Evolutionary conservation across 2,888 invertebrate species (phyloP), one percentile per base, ranked within the genome.

Genomic region (Rhagonycha fulva): DNA sequence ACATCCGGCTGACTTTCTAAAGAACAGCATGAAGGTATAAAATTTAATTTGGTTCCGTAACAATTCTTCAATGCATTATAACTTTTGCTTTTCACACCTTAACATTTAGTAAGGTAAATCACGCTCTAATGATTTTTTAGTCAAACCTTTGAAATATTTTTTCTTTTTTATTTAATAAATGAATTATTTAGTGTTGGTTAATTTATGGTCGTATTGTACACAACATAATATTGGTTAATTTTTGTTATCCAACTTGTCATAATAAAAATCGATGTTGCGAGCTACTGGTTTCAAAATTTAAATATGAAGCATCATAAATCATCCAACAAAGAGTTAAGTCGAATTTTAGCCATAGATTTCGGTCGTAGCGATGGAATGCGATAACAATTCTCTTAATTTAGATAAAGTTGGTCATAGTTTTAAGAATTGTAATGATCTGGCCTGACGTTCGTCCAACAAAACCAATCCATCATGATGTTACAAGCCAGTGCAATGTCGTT

Each of bases 21-120:
- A 72, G 77, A 77, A 77, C 77, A 72, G 77, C 77, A 68, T 66
- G 74, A 77, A 77, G 70, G 74, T 32, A 68, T 76, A 76, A 76
- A 76, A 76, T 76, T 73, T 76, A 73, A 76, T 76, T 76, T 73
- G 62, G 76, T 76, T 76, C 76, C 70, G 73, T 61, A 73, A 71
- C 76, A 73, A 71, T 70, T 24, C 69, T 26, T 76, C 70, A 70
- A 76, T 76, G 66, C 70, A 70, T 24, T 26, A 30, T 68, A 67
- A 30, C 68, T 74, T 70, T 70, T 60, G 68, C 67, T 68, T 76
- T 76, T 76, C 73, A 76, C 76, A 76, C 76, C 66, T 73, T 73
- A 73, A 76, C 73, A 70, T 47, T 47, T 9, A 67, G 23, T 61
- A 61, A 23, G 63, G 19, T 75, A 75, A 75, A 75, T 75, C 71